These are phyloP conservation scores for Spheniscus humboldti DNA, from an alignment of 2,797 vertebrate genomes.

Conservation along the genomic window DNA sequence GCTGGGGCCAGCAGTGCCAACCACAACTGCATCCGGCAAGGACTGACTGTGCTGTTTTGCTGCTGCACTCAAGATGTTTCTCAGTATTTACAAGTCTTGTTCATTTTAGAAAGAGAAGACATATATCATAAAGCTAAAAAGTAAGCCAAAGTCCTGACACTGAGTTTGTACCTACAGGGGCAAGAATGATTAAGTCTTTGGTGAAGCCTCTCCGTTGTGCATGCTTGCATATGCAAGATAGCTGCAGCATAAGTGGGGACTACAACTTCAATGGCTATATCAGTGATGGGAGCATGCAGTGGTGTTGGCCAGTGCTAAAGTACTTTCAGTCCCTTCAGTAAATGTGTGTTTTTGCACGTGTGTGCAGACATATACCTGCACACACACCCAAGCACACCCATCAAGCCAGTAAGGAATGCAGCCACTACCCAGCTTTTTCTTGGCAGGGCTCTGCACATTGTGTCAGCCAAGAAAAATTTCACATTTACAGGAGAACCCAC, in stretches of 20 bases:
- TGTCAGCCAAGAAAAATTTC: conserved; percentile 5
- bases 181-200: neutral
- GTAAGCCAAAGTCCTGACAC: neutral
- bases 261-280: neutral
- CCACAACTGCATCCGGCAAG: neutral
- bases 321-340: neutral
- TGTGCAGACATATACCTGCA: neutral
- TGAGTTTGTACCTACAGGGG: neutral
- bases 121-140: neutral
- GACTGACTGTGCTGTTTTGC: neutral
- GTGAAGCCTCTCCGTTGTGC: neutral
- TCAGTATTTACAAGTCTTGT: neutral
- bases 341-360: neutral
- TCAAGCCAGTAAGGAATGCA: neutral
- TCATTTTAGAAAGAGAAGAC: neutral
- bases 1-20: neutral
- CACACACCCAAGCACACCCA: no score
- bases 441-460: neutral
- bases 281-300: neutral
- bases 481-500: conserved; percentile 34
- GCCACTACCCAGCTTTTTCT: neutral
- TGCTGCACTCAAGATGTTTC: neutral
- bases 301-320: neutral
- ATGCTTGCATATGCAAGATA: neutral
- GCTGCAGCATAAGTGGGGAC: neutral